These are phyloP conservation scores for Pollachius pollachius DNA, from an alignment of 2,113 vertebrate genomes.

Conservation along the genomic window DNA sequence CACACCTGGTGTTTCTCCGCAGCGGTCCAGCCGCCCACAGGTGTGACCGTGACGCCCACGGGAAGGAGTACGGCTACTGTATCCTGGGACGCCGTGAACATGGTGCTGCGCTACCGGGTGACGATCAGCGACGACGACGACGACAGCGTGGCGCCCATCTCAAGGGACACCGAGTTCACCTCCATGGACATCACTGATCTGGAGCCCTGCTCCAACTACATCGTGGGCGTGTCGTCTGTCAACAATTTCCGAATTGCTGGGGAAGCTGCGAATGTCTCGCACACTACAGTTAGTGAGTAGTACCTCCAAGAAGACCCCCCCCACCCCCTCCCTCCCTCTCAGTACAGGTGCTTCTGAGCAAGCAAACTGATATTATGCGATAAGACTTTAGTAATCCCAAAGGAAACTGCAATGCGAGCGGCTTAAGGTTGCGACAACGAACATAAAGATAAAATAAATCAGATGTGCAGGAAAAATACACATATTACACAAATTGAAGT, in stretches of 20 bases:
- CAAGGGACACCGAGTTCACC: constrained; percentile 35
- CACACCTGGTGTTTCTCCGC: constrained; percentile 24
- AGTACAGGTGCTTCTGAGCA: too few relatives aligned
- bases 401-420: background rate
- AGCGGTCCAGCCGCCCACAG: constrained; percentile 75
- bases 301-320: too few relatives aligned
- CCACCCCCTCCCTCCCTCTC: too few relatives aligned
- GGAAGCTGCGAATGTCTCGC: constrained; percentile 49
- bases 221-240: constrained; percentile 69
- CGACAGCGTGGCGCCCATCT: constrained; percentile 2
- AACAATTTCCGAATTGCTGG: constrained; percentile 68
- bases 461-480: too few relatives aligned
- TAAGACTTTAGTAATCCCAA: too few relatives aligned
- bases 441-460: too few relatives aligned
- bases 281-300: constrained; percentile 72
- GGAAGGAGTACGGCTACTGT: constrained; percentile 48
- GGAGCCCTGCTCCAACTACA: constrained; percentile 70
- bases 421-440: background rate
- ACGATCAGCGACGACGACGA: constrained; percentile 38
- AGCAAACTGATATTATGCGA: too few relatives aligned
- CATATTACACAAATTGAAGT: too few relatives aligned
- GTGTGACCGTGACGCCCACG: constrained; percentile 30
- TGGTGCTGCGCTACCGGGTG: constrained; percentile 70
- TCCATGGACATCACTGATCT: constrained; percentile 56
- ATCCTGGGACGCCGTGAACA: constrained; percentile 55